Percentiles rank a stretch among this genome's conserved stretches.
Conservation (phyloP, 2,113 vertebrate species). For the Hyperopisus bebe region DNA sequence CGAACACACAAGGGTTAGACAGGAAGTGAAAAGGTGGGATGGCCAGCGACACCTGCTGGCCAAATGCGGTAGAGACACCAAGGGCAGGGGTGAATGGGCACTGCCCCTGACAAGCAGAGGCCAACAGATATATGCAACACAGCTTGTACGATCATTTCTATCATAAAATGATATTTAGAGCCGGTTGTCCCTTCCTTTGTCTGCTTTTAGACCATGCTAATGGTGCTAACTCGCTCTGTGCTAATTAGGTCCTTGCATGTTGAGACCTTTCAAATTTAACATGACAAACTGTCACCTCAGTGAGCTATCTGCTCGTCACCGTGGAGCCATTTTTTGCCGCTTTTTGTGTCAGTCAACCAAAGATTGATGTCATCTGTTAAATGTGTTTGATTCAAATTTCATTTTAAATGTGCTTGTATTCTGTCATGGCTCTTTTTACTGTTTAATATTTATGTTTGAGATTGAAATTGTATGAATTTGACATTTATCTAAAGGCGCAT, state of each 20-base stretch:
- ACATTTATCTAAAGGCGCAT: not conserved
- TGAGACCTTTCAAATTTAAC: not conserved
- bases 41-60: too few relatives aligned
- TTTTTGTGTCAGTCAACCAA: not conserved
- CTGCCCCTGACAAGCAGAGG: not conserved
- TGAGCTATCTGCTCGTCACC: not conserved
- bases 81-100: too few relatives aligned
- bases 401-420: not conserved
- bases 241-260: not conserved
- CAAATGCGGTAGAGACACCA: too few relatives aligned
- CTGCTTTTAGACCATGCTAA: not conserved
- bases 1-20: too few relatives aligned
- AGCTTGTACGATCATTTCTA: not conserved
- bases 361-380: not conserved
- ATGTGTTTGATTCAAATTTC: not conserved
- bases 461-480: not conserved
- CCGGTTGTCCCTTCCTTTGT: not conserved
- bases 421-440: not conserved
- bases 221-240: not conserved
- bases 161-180: not conserved
- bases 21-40: too few relatives aligned
- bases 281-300: not conserved
- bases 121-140: not conserved
- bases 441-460: not conserved
- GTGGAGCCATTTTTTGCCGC: not conserved